Base-by-base conservation (phyloP, 2,888 invertebrate species). In the Apamea sordens region DNA sequence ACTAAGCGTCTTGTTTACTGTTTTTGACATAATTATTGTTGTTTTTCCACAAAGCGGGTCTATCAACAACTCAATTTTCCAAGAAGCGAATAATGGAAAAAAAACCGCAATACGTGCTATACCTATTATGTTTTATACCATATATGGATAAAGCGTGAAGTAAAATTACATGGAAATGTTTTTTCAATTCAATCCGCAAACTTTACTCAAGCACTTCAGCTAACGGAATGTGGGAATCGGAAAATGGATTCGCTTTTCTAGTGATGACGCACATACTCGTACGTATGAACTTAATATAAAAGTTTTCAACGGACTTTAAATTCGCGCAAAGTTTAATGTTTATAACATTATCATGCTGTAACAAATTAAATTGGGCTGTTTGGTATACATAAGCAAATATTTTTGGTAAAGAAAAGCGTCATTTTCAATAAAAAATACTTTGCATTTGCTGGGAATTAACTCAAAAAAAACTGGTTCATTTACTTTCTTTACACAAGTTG, bases 161-260 rank as follows among this genome's bases (percentile, higher is more conserved):
- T 73, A 80, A 80, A 82, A 80, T 82, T 50, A 73, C 56, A 36
- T 68, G 68, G 47, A 71, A 64, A 69, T 69, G 63, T 83, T 78
- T 86, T 83, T 87, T 79, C 79, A 32, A 79, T 86, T 59, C 68
- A 75, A 76, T 82, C 53, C 80, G 50, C 73, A 79, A 79, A 80
- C 78, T 77, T 82, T 78, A 83, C 76, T 83, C 69, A 63, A 68
- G 53, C 73, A 72, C 76, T 81, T 77, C 76, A 73, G 76, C 67
- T 77, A 77, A 83, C 73, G 47, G 70, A 77, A 81, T 83, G 76
- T 77, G 68, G 74, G 63, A 69, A 75, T 76, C 67, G 50, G 80
- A 73, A 84, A 75, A 84, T 84, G 53, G 50, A 80, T 80, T 84
- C 50, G 50, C 28, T 77, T 87, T 77, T 73, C 73, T 70, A 81